These are phyloP conservation scores for Megaceryle alcyon DNA, from an alignment of 2,797 vertebrate genomes.

Conservation along the genomic window DNA sequence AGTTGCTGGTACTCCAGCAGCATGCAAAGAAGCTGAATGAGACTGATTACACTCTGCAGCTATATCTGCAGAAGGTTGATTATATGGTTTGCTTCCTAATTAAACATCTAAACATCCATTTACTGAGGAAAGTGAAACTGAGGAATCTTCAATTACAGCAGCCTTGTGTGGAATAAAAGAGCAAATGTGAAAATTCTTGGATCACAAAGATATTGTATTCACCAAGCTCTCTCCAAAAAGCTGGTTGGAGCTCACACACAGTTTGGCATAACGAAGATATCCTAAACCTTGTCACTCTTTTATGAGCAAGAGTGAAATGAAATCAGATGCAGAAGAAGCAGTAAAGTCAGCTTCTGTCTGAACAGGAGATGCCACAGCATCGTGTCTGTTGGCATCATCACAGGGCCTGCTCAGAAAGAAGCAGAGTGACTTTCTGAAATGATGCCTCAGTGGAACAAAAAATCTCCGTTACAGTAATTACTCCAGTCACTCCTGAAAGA, in stretches of 20 bases:
- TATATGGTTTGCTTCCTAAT: conserved; percentile 56
- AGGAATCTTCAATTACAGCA: not conserved
- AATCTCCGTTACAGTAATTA: not conserved
- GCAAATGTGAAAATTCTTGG: not conserved
- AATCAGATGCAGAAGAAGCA: not conserved
- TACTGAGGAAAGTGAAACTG: not conserved
- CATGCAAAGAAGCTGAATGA: not conserved
- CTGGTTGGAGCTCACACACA: not conserved
- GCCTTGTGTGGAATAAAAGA: not conserved
- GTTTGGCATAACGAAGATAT: not conserved
- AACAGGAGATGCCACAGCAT: not conserved
- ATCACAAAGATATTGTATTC: not conserved
- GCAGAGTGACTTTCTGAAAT: not conserved
- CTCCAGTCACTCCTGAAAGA: not conserved
- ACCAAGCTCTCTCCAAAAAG: not conserved
- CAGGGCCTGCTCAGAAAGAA: not conserved
- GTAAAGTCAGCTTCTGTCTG: not conserved
- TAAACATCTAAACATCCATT: conserved; percentile 43
- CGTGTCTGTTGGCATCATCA: not conserved
- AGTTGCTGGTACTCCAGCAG: not conserved
- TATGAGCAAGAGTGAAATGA: not conserved
- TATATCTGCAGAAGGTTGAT: conserved; percentile 32
- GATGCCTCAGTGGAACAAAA: not conserved
- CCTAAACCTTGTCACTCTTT: not conserved
- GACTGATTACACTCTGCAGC: conserved; percentile 13